These are phyloP conservation scores for Myrmecophaga tridactyla DNA, from an alignment of 2,113 vertebrate species.

Conservation along the genomic window DNA sequence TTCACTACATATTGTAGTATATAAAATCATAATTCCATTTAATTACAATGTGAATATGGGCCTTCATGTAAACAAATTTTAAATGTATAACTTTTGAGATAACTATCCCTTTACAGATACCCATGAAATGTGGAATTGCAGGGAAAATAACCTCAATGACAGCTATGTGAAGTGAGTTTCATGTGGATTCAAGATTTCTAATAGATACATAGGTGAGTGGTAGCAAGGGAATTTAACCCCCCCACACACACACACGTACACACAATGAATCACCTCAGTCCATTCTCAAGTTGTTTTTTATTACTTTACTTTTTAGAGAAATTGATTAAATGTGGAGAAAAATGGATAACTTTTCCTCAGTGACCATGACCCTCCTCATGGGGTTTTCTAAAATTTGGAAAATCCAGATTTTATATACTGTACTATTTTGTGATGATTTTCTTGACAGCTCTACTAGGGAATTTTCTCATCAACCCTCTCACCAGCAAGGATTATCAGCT, in stretches of 20 bases:
- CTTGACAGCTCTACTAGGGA: not conserved
- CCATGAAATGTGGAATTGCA: not conserved
- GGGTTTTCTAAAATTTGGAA: not conserved
- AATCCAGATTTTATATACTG: not conserved
- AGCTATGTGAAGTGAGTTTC: not conserved
- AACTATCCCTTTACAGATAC: too few species aligned
- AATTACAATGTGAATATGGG: not conserved
- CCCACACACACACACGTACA: too few species aligned
- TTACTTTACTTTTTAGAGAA: not conserved
- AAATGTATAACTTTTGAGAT: not conserved
- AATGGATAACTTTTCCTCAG: not conserved
- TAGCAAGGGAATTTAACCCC: not conserved
- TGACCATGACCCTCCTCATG: not conserved
- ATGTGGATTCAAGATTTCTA: not conserved
- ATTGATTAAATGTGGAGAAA: not conserved
- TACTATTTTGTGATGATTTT: conserved; percentile 6
- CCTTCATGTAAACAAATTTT: not conserved
- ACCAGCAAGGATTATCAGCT: not conserved
- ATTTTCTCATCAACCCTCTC: not conserved
- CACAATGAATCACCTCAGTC: not conserved
- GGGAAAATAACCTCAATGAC: not conserved
- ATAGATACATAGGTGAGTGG: accelerated
- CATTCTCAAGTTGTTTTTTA: not conserved
- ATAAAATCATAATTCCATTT: not conserved
- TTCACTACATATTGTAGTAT: too few species aligned